These are phyloP conservation scores for Cacoxenus indagator DNA, from an alignment of 2,888 invertebrate species.

Conservation along the genomic window DNA sequence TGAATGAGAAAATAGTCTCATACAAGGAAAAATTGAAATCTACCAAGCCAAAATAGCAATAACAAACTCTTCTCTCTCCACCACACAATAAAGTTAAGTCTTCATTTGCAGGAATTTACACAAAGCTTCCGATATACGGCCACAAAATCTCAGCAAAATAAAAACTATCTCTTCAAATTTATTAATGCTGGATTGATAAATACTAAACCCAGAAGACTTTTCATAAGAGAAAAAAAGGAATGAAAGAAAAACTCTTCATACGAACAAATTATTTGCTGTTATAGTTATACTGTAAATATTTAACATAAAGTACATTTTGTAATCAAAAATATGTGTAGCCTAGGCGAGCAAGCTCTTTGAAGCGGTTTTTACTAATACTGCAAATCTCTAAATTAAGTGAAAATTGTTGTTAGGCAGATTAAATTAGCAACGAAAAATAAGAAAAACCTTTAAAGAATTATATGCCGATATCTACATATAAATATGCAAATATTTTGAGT, in stretches of 20 bases:
- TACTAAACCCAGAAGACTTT: background rate
- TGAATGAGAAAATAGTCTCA: background rate
- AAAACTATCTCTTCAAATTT: background rate
- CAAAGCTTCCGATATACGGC: background rate
- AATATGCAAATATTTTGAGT: background rate
- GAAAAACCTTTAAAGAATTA: background rate
- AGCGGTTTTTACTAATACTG: background rate
- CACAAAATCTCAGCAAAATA: background rate
- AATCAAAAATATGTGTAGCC: background rate
- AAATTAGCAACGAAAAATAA: background rate
- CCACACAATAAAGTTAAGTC: background rate
- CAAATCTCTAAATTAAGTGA: background rate
- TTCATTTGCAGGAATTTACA: background rate
- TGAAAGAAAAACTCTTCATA: background rate
- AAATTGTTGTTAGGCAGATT: background rate
- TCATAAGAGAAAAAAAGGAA: background rate
- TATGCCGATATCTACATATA: background rate
- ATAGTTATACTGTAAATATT: background rate
- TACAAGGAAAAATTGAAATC: background rate
- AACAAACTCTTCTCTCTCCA: too few relatives aligned
- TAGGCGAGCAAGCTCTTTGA: background rate
- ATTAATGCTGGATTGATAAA: background rate
- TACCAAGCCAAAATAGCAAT: background rate
- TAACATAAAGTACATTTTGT: background rate
- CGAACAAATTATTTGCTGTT: background rate